Evolutionary conservation across 2,888 invertebrate genomes (phyloP).

Genomic region (Erynnis tages): DNA sequence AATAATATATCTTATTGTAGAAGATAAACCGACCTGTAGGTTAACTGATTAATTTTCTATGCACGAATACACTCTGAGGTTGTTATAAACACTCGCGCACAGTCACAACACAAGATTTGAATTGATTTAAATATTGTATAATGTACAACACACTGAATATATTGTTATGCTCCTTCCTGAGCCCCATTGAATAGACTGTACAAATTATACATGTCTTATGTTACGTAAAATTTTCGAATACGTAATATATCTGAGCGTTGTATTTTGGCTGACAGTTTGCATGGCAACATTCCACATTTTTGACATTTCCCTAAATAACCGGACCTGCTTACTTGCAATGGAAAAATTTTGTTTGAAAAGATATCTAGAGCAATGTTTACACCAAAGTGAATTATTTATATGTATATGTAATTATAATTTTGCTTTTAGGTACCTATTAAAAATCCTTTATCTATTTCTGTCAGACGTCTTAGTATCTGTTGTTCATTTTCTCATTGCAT

Average conservation of each 20-base stretch:
- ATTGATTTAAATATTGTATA: no score
- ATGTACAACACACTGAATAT: no score
- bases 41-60: background rate
- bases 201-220: background rate
- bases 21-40: background rate
- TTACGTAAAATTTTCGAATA: constrained; percentile 22
- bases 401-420: no score
- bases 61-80: background rate
- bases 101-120: no score
- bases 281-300: constrained; percentile 22
- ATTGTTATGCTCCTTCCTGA: background rate
- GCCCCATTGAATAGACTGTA: background rate
- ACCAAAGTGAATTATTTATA: no score
- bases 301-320: constrained; percentile 7
- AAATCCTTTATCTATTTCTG: no score
- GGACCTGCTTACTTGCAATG: no score
- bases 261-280: constrained; percentile 8
- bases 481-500: no score
- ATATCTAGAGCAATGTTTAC: background rate
- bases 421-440: no score
- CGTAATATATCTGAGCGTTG: background rate
- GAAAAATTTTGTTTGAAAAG: background rate
- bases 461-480: no score
- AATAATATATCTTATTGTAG: background rate
- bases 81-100: no score